Evolutionary conservation across 1,140 invertebrate species (phyloP).

Genomic region (Conus betulinus): DNA sequence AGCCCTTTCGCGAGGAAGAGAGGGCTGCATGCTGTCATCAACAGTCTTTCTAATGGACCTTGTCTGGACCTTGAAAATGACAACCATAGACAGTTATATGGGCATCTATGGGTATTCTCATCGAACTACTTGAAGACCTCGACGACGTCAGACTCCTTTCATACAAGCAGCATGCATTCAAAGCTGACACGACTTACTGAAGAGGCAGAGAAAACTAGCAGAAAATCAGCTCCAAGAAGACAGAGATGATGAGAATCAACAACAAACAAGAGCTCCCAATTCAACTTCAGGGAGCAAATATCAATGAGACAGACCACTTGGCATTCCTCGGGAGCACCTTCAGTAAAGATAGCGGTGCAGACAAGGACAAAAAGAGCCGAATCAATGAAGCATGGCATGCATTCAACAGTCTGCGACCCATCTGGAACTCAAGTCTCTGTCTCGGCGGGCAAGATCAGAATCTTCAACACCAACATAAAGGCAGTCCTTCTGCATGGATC

Average conservation of each 20-base stretch:
- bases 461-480: constrained; percentile 51
- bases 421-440: constrained; percentile 37
- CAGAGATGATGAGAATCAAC: constrained; percentile 4
- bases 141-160: neutral
- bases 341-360: constrained; percentile 36
- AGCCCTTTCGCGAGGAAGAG: too few species aligned
- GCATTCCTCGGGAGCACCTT: constrained; percentile 25
- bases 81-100: too few species aligned
- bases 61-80: too few species aligned
- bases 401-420: constrained; percentile 31
- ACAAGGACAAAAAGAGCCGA: constrained; percentile 28
- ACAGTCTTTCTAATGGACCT: too few species aligned
- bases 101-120: too few species aligned
- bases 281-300: neutral
- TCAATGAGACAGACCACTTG: constrained; percentile 17
- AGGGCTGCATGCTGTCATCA: too few species aligned
- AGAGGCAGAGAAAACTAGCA: neutral
- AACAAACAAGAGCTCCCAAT: constrained; percentile 13
- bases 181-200: neutral
- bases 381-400: constrained; percentile 40
- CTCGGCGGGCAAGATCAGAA: constrained; percentile 13
- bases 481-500: constrained; percentile 50
- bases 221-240: constrained; percentile 24
- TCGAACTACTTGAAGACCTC: too few species aligned
- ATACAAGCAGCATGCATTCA: neutral